Evolutionary conservation across 1,140 invertebrate species (phyloP).

Genomic region (Tribolium castaneum): DNA sequence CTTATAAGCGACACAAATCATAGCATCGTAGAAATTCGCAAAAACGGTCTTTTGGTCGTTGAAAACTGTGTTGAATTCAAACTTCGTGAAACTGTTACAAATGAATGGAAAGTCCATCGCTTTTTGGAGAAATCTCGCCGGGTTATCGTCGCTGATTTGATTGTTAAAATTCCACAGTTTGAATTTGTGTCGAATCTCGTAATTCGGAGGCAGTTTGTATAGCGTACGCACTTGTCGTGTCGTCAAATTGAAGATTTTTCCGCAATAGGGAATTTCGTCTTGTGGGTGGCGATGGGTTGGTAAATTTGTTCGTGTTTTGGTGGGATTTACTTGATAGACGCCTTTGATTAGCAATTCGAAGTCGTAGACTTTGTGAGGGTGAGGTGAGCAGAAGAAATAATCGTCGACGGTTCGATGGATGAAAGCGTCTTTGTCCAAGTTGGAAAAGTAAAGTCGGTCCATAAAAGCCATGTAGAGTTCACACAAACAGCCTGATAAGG

Average conservation of each 20-base stretch:
- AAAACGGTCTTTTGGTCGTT: slow-evolving; percentile 21
- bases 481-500: slow-evolving; percentile 40
- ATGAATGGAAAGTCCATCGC: slow-evolving; percentile 11
- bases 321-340: slow-evolving; percentile 11
- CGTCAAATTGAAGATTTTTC: slow-evolving; percentile 35
- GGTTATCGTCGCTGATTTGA: neutral
- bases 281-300: neutral
- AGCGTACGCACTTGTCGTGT: slow-evolving; percentile 30
- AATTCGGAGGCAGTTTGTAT: neutral
- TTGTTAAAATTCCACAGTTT: slow-evolving; percentile 39
- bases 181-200: slow-evolving; percentile 36
- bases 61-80: slow-evolving; percentile 34
- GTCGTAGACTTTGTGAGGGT: neutral
- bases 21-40: slow-evolving; percentile 39
- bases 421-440: neutral
- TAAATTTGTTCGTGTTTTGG: slow-evolving; percentile 14
- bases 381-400: slow-evolving; percentile 38
- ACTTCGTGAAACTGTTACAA: slow-evolving; percentile 38
- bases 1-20: slow-evolving; percentile 41
- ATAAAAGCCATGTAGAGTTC: slow-evolving; percentile 39
- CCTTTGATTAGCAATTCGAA: neutral
- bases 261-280: slow-evolving; percentile 25
- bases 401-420: slow-evolving; percentile 42
- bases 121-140: neutral
- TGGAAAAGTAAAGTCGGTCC: slow-evolving; percentile 11